Evolutionary conservation across 2,888 invertebrate species (phyloP), one percentile per base, ranked within the genome.

Genomic region (Conus canariensis): DNA sequence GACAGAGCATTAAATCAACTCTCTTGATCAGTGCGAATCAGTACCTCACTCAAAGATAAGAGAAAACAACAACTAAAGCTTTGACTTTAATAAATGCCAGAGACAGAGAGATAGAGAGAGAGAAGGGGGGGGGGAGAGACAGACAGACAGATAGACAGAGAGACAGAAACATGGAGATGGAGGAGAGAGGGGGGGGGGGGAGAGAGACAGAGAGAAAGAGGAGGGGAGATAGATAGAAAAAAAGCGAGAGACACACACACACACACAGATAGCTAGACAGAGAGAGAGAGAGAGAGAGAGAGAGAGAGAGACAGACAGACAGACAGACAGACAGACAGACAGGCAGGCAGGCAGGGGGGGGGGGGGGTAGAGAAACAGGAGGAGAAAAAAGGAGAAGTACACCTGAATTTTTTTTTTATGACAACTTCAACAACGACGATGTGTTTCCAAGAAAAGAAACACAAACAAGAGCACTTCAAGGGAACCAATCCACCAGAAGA

Each of bases 191-290:
- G 30, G 30, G 2, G 30, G 2, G 30, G 30, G 30, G 30, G 22
- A 74, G 74, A 74, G 19, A 74, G 22, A 74, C 16, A 74, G 74
- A 74, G 74, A 74, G 80, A 80, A 5, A 80, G 80, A 80, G 80
- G 25, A 25, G 25, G 25, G 25, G 80, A 80, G 80, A 80, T 4
- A 25, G 80, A 80, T 6, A 25, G 67, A 70, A 5, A 70, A 19
- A 70, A 5, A 70, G 67, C 8, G 14, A 70, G 67, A 70, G 60
- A 60, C 9, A 60, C 9, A 60, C 9, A 60, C 9, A 60, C 9
- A 60, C 9, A 60, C 9, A 60, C 9, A 60, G 67, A 70, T 5
- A 70, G 67, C 8, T 5, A 74, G 22, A 74, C 16, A 74, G 74
- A 74, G 74, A 74, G 80, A 80, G 67, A 70, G 19, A 70, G 67